Percentiles rank a stretch among this genome's conserved stretches.
Evolutionary conservation across 2,888 invertebrate species (phyloP).

Genomic region (Eledona agricola): DNA sequence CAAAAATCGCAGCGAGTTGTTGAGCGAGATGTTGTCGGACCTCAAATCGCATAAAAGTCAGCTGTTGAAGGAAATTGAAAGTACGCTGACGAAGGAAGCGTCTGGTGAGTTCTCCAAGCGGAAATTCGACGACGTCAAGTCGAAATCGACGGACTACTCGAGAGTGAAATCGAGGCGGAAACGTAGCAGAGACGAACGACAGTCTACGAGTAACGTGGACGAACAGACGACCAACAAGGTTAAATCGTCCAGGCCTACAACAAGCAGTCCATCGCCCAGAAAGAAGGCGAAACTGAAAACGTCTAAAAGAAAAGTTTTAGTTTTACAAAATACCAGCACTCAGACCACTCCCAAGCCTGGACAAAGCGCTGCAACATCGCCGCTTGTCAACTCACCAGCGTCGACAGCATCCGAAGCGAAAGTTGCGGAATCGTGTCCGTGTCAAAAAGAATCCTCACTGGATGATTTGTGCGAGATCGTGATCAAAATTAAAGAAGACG

Average conservation of each 20-base stretch:
- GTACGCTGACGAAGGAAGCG: slow-evolving; percentile 36
- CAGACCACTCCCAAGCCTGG: slow-evolving; percentile 56
- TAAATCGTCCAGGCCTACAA: slow-evolving; percentile 19
- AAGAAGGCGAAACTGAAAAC: slow-evolving; percentile 41
- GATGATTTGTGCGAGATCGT: slow-evolving; percentile 57
- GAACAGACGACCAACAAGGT: slow-evolving; percentile 22
- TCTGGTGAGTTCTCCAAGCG: background rate
- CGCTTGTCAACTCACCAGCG: slow-evolving; percentile 1
- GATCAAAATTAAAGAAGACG: slow-evolving; percentile 55
- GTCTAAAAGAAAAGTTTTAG: slow-evolving; percentile 40
- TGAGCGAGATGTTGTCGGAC: slow-evolving; percentile 56
- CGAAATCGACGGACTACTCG: slow-evolving; percentile 20
- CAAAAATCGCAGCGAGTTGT: slow-evolving; percentile 47
- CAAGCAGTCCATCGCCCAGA: slow-evolving; percentile 34
- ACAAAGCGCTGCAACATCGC: slow-evolving; percentile 15
- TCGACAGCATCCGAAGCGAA: background rate
- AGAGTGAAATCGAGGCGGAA: slow-evolving; percentile 23
- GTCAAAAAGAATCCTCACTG: slow-evolving; percentile 27
- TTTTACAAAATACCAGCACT: slow-evolving; percentile 58
- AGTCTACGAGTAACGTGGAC: slow-evolving; percentile 13
- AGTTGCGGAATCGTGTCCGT: slow-evolving; percentile 8
- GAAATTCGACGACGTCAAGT: slow-evolving; percentile 14
- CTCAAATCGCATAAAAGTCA: slow-evolving; percentile 59
- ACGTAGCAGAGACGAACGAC: slow-evolving; percentile 27
- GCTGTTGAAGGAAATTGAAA: slow-evolving; percentile 56